These are phyloP conservation scores for Catharus fuscescens DNA, from an alignment of 2,113 vertebrate species.

Conservation along the genomic window DNA sequence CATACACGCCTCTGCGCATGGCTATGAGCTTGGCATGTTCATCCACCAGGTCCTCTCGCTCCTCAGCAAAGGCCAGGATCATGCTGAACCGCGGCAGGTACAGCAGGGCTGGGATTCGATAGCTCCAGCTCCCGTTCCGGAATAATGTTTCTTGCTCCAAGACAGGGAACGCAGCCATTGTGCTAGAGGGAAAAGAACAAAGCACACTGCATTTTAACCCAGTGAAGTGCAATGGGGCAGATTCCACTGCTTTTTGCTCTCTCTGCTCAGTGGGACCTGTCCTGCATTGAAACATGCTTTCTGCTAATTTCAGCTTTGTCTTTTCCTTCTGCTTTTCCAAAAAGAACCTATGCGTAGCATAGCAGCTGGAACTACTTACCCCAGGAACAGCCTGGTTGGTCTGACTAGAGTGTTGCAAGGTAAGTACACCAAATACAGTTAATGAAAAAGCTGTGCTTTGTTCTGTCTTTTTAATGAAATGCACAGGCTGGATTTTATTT, in stretches of 20 bases:
- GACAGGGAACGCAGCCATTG: constrained; percentile 19
- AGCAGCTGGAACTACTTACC: not conserved
- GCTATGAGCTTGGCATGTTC: constrained; percentile 64
- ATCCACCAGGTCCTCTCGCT: constrained; percentile 35
- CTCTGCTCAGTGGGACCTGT: not conserved
- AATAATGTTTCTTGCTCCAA: constrained; percentile 57
- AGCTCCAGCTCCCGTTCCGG: not conserved
- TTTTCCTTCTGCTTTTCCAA: not conserved
- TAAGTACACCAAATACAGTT: not conserved
- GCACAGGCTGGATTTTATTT: not conserved
- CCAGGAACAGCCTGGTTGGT: not conserved
- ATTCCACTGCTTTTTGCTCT: not conserved
- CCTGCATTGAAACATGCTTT: not conserved
- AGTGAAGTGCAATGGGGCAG: not conserved
- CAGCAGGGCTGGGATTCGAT: constrained; percentile 75
- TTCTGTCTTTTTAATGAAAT: not conserved
- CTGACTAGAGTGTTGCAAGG: not conserved
- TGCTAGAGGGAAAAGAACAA: not conserved
- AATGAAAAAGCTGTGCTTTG: not conserved
- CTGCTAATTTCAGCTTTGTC: not conserved
- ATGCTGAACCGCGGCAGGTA: constrained; percentile 52
- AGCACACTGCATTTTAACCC: not conserved
- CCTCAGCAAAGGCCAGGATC: constrained; percentile 71
- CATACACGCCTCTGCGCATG: constrained; percentile 46
- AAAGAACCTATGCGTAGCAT: not conserved